Percentiles rank a stretch among this genome's conserved stretches.
Conservation (phyloP, 2,113 vertebrate species). For the Isurus oxyrinchus region DNA sequence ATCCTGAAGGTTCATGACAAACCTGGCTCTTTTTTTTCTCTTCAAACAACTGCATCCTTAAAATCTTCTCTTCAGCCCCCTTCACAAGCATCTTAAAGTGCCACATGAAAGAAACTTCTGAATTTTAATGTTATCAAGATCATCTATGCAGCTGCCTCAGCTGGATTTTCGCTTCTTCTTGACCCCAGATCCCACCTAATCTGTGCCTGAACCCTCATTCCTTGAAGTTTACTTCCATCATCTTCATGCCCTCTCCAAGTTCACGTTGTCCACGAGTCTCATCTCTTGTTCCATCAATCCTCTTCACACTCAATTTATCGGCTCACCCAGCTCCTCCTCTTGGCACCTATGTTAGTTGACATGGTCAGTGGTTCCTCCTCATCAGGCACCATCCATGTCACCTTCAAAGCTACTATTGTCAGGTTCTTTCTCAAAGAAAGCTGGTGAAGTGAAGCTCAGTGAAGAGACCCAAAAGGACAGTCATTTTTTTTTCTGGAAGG, state of each 20-base stretch:
- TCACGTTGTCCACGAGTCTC: not conserved
- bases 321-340: not conserved
- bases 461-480: not conserved
- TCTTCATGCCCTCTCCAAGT: not conserved
- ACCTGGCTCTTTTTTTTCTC: too few relatives aligned
- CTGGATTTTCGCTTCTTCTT: too few relatives aligned
- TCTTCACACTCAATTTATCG: not conserved
- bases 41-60: too few relatives aligned
- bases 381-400: not conserved
- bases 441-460: not conserved
- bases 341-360: not conserved
- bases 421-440: not conserved
- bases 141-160: too few relatives aligned
- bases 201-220: not conserved
- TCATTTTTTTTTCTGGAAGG: not conserved
- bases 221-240: not conserved
- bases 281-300: not conserved
- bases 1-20: too few relatives aligned
- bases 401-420: not conserved
- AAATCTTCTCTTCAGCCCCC: too few relatives aligned
- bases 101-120: too few relatives aligned
- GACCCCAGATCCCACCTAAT: too few relatives aligned
- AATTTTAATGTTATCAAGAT: too few relatives aligned
- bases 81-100: too few relatives aligned
- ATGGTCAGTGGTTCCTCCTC: not conserved